Evolutionary conservation across 2,797 vertebrate genomes (phyloP), one percentile per base, ranked within the genome.

Genomic region (Luscinia luscinia): DNA sequence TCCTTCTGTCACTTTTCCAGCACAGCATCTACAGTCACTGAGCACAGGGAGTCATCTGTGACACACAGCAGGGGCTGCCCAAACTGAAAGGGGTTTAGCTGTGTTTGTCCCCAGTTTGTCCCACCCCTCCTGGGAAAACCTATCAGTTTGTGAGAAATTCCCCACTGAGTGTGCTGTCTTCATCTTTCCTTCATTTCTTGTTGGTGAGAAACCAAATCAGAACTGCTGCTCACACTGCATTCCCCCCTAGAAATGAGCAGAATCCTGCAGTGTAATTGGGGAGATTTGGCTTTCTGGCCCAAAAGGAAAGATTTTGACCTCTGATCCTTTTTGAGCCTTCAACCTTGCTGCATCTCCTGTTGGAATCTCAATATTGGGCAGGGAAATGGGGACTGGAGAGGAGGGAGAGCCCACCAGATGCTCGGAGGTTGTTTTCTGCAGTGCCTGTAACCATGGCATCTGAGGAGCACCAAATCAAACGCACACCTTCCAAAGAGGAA

Each of bases 371-470:
- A 19, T 5, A 32, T 15, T 0, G 2, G n/a, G 38, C 36, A 78
- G 68, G 63, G 66, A 64, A 58, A 24, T 9, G 9, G 7, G 30
- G 18, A 34, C 36, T 62, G 68, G 77, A 43, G 58, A 46, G 10
- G 1, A 55, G 0, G 41, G 15, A 55, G 51, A 75, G 30, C 58
- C 83, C 57, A 63, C 43, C 85, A 84, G 32, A 32, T 48, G 41
- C 69, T 88, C 3, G 2, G 11, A 46, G 24, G 45, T 85, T 94
- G 75, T 84, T 91, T 93, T 36, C 93, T 7, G 3, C n/a, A 45
- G 79, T 6, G 46, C 49, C 55, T 61, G 95, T 91, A 77, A 75
- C 94, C 88, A 90, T 30, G 40, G 83, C 91, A 75, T 51, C 76
- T 64, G 72, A 85, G 76, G 82, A 80, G 84, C 8, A 4, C 49